These are phyloP conservation scores for Dicrostonyx torquatus DNA, from an alignment of 2,797 vertebrate species.

Conservation along the genomic window DNA sequence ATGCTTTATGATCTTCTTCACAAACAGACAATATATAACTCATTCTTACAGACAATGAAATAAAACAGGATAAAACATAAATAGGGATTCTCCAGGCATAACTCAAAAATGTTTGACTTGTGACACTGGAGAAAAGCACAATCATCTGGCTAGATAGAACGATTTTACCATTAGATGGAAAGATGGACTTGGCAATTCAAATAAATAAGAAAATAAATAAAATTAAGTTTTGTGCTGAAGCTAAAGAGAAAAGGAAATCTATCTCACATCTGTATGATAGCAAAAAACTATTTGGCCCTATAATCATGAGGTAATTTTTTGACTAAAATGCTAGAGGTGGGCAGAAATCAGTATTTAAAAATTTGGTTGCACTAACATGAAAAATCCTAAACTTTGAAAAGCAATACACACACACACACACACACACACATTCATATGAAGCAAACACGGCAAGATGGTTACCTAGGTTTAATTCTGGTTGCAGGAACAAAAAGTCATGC, in stretches of 20 bases:
- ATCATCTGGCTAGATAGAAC: constrained; percentile 46
- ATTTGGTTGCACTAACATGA: constrained; percentile 31
- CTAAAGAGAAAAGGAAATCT: constrained; percentile 22
- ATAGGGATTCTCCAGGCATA: constrained; percentile 40
- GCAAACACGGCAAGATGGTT: neutral
- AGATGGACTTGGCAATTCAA: neutral
- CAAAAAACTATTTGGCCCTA: constrained; percentile 46
- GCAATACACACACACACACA: neutral
- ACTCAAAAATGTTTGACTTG: constrained; percentile 42
- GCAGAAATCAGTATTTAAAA: neutral
- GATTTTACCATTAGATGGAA: constrained; percentile 15
- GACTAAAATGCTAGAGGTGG: neutral
- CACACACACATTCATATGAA: neutral
- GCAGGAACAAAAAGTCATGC: neutral
- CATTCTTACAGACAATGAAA: constrained; percentile 65
- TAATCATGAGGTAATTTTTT: neutral
- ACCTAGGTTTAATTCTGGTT: constrained; percentile 5
- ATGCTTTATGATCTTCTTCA: constrained; percentile 57
- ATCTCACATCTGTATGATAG: neutral
- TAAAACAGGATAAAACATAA: constrained; percentile 66
- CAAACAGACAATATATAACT: constrained; percentile 60
- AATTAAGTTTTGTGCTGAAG: constrained; percentile 65
- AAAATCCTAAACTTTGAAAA: neutral
- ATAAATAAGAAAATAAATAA: constrained; percentile 43
- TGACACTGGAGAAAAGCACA: constrained; percentile 62